Evolutionary conservation across 2,797 vertebrate species (phyloP).

Genomic region (Sphenopsis melanotis): DNA sequence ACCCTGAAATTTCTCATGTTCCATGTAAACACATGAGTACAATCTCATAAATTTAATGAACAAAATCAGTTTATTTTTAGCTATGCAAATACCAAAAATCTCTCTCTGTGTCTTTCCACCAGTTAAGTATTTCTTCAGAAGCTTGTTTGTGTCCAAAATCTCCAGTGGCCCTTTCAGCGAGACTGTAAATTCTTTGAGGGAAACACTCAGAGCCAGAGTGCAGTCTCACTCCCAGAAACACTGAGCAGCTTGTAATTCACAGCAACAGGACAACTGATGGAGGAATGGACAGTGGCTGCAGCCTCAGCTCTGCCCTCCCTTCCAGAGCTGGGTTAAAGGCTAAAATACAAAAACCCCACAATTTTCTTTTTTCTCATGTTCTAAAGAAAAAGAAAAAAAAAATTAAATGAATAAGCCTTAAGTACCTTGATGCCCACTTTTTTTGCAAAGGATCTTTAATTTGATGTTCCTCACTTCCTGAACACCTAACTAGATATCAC

Average conservation of each 20-base stretch:
- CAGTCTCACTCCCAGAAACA: not conserved
- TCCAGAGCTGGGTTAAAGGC: not conserved
- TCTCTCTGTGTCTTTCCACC: not conserved
- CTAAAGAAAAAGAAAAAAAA: not conserved
- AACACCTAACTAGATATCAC: not conserved
- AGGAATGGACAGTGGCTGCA: not conserved
- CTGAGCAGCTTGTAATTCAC: not conserved
- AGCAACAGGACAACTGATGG: not conserved
- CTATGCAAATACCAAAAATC: not conserved
- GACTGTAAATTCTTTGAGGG: not conserved
- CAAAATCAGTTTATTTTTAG: not conserved
- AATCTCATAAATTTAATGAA: not conserved
- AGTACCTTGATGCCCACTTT: not conserved
- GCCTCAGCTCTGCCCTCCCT: not conserved
- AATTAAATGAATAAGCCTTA: not conserved
- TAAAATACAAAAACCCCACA: not conserved
- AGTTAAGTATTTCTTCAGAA: slow-evolving; percentile 15
- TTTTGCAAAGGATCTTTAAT: not conserved
- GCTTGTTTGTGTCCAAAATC: not conserved
- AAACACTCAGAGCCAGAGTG: not conserved
- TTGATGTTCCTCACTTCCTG: not conserved
- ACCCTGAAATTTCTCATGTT: not conserved
- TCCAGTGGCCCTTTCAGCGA: not conserved
- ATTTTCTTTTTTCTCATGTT: not conserved
- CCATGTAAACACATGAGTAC: not conserved